Evolutionary conservation across 2,113 vertebrate genomes (phyloP).

Genomic region (Cyphotilapia sp.): DNA sequence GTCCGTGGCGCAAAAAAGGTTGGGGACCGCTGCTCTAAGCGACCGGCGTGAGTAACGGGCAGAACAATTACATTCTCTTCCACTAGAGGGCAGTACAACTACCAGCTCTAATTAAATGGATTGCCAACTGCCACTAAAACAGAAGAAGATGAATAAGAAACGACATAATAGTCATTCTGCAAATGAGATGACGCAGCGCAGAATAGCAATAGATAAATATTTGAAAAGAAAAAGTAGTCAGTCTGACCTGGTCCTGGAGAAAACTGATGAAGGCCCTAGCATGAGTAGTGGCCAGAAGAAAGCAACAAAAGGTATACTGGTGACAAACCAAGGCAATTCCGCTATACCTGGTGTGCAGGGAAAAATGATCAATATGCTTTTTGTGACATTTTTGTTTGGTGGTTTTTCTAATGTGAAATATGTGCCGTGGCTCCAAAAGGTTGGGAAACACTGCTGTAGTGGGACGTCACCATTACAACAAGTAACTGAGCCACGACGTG

Average conservation of each 20-base stretch:
- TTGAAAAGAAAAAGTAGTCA: not conserved
- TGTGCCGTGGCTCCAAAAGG: not conserved
- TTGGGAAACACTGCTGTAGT: not conserved
- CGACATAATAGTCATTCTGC: not conserved
- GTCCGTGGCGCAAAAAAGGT: no score
- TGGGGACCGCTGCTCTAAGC: not conserved
- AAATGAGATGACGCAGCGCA: not conserved
- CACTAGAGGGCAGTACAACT: not conserved
- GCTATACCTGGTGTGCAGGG: accelerated
- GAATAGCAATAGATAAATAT: not conserved
- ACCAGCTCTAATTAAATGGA: not conserved
- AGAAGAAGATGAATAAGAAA: accelerated
- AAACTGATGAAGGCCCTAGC: not conserved
- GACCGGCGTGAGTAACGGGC: accelerated
- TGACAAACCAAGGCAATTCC: not conserved
- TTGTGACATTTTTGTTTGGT: not conserved
- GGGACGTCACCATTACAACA: not conserved
- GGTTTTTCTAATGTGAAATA: not conserved
- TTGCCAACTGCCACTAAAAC: not conserved
- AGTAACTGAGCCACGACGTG: not conserved
- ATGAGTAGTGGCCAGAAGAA: not conserved
- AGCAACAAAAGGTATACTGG: not conserved
- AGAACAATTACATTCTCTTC: not conserved
- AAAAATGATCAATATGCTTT: accelerated
- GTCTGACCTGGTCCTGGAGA: not conserved